Percentiles rank a stretch among this genome's conserved stretches.
Conservation (phyloP, 2,113 vertebrate species). For the Pao palembangensis region DNA sequence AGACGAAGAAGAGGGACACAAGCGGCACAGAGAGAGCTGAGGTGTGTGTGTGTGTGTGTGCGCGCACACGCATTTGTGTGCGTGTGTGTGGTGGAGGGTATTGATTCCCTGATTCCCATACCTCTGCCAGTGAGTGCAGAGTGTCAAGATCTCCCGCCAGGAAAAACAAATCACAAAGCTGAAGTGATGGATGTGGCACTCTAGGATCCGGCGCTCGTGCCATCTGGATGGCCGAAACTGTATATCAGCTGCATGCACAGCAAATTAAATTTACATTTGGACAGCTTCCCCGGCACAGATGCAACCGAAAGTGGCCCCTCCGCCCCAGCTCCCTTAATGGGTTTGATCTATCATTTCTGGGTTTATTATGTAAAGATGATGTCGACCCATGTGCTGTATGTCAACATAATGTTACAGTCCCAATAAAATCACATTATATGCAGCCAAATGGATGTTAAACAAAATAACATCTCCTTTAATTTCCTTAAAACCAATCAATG, state of each 20-base stretch:
- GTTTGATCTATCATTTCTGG: slow-evolving; percentile 65
- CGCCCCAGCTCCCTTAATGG: slow-evolving; percentile 56
- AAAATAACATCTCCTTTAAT: slow-evolving; percentile 68
- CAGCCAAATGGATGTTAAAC: slow-evolving; percentile 61
- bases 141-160: slow-evolving; percentile 74
- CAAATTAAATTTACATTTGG: slow-evolving; percentile 79
- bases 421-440: slow-evolving; percentile 62
- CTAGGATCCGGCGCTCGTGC: slow-evolving; percentile 68
- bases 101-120: slow-evolving; percentile 73
- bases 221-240: slow-evolving; percentile 74
- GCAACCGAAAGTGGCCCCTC: slow-evolving; percentile 53
- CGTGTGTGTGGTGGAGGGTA: slow-evolving; percentile 40
- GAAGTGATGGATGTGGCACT: slow-evolving; percentile 79
- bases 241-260: slow-evolving; percentile 72
- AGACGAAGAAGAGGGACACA: slow-evolving; percentile 15
- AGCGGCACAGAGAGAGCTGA: slow-evolving; percentile 24
- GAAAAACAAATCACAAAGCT: slow-evolving; percentile 76
- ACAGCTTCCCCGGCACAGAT: slow-evolving; percentile 61
- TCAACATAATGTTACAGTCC: slow-evolving; percentile 59
- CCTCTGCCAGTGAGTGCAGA: slow-evolving; percentile 70
- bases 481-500: slow-evolving; percentile 56
- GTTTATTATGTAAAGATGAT: slow-evolving; percentile 68
- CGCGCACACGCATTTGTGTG: no score
- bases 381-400: slow-evolving; percentile 53
- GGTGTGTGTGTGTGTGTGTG: slow-evolving; percentile 7